These are phyloP conservation scores for Drosophila nigromelanica DNA, from an alignment of 1,140 invertebrate species.

Conservation along the genomic window DNA sequence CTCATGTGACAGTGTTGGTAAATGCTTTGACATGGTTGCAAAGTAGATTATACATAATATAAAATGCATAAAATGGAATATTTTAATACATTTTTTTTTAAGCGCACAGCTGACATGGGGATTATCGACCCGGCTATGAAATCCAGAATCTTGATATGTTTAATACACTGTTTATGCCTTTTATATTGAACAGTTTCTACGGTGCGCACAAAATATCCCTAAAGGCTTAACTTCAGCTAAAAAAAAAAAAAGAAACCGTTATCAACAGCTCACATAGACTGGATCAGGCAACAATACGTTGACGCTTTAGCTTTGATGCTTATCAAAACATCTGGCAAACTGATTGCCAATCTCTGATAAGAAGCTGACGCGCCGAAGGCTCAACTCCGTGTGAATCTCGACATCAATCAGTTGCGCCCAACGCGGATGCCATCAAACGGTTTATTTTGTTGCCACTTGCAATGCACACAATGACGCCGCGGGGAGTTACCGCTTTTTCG, in stretches of 20 bases:
- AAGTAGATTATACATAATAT: too few relatives aligned
- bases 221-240: too few relatives aligned
- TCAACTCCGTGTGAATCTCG: slow-evolving; percentile 11
- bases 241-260: too few relatives aligned
- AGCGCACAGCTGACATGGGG: background rate
- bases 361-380: slow-evolving; percentile 7
- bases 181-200: background rate
- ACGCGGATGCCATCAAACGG: slow-evolving; percentile 67
- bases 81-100: background rate
- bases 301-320: background rate
- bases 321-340: slow-evolving; percentile 8
- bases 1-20: too few relatives aligned
- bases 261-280: background rate
- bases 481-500: slow-evolving; percentile 43
- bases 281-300: slow-evolving; percentile 10
- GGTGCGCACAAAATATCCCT: too few relatives aligned
- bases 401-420: slow-evolving; percentile 64
- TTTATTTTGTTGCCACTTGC: slow-evolving; percentile 53
- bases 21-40: too few relatives aligned
- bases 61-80: too few relatives aligned
- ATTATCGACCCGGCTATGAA: slow-evolving; percentile 2
- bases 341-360: slow-evolving; percentile 34
- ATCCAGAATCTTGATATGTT: background rate
- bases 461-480: slow-evolving; percentile 71
- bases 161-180: background rate